Evolutionary conservation across 2,888 invertebrate species (phyloP).

Genomic region (Tetragonisca angustula): DNA sequence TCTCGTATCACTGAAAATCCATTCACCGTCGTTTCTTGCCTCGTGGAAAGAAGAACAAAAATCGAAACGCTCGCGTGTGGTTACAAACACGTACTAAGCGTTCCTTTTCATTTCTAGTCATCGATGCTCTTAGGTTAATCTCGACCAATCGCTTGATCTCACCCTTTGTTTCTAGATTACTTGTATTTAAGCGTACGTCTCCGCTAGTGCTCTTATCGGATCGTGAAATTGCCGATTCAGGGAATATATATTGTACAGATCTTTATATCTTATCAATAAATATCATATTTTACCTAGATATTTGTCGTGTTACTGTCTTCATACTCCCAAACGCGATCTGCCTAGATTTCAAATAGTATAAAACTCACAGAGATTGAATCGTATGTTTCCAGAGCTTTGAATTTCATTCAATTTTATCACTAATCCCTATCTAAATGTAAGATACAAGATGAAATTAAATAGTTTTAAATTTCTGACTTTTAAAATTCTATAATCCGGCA

Average conservation of each 20-base stretch:
- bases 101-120: slow-evolving; percentile 82
- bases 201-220: slow-evolving; percentile 81
- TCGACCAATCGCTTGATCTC: slow-evolving; percentile 74
- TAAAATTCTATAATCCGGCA: no score
- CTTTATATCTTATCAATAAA: slow-evolving; percentile 81
- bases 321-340: background rate
- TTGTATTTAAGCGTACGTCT: slow-evolving; percentile 57
- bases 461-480: no score
- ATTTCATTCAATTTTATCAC: no score
- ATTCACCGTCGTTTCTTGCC: background rate
- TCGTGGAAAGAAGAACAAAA: no score
- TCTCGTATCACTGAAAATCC: background rate
- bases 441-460: no score
- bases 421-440: no score
- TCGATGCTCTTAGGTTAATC: slow-evolving; percentile 72
- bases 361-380: no score
- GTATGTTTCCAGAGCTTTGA: no score
- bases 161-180: slow-evolving; percentile 56
- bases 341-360: no score
- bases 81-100: slow-evolving; percentile 62
- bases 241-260: slow-evolving; percentile 80
- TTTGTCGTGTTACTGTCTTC: no score
- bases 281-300: slow-evolving; percentile 77
- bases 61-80: slow-evolving; percentile 1
- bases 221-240: slow-evolving; percentile 75